A percentile compares a stretch with the other conserved stretches of the same genome.
Evolutionary conservation across 2,113 vertebrate species (phyloP).

Genomic region (Lichenostomus cassidix): DNA sequence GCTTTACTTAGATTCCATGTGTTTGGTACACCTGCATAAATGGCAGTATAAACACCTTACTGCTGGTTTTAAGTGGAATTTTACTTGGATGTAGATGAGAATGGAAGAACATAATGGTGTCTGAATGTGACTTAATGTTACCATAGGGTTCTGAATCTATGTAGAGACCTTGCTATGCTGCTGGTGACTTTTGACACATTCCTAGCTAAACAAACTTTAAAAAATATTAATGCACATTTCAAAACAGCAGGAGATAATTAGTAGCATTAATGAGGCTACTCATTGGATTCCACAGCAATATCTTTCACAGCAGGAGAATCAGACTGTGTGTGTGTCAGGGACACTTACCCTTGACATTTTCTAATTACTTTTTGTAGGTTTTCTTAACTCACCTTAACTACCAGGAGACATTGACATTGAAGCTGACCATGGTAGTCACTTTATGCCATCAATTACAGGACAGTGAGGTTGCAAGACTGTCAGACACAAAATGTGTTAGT

Average conservation of each 20-base stretch:
- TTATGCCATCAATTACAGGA: not conserved
- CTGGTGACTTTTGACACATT: slow-evolving; percentile 36
- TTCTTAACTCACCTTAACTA: slow-evolving; percentile 58
- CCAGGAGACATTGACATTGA: not conserved
- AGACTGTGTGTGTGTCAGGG: slow-evolving; percentile 62
- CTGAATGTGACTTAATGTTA: not conserved
- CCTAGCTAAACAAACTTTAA: slow-evolving; percentile 53
- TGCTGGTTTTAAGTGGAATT: not conserved
- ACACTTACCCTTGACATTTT: slow-evolving; percentile 70
- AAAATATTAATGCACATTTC: slow-evolving; percentile 61
- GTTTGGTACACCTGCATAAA: not conserved
- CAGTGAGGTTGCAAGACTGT: not conserved
- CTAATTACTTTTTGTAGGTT: slow-evolving; percentile 71
- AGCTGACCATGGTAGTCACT: not conserved
- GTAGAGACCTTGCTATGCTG: slow-evolving; percentile 16
- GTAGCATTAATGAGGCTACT: slow-evolving; percentile 71
- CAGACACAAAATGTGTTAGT: not conserved
- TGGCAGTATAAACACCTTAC: not conserved
- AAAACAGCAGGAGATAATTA: slow-evolving; percentile 74
- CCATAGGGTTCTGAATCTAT: not conserved
- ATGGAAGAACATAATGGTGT: not conserved
- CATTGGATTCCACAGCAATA: slow-evolving; percentile 64
- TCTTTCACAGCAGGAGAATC: slow-evolving; percentile 67
- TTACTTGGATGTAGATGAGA: not conserved
- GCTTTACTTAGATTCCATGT: not conserved